Evolutionary conservation across 2,888 invertebrate species (phyloP), one percentile per base, ranked within the genome.

Genomic region (Allygus modestus): DNA sequence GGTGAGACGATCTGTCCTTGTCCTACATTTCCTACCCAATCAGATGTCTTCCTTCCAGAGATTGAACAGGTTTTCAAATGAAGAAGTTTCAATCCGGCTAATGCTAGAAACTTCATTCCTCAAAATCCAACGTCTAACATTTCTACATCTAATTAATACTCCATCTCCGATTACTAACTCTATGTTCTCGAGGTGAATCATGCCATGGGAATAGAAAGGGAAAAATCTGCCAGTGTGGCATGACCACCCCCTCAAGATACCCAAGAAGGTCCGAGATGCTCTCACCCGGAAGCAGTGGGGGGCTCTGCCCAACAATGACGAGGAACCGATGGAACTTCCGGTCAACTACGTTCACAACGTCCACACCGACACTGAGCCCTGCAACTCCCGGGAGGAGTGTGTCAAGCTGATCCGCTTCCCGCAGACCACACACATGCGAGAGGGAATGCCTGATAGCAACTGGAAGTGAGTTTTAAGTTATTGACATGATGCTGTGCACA

Each of bases 301-400:
- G 37, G 73, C 73, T 20, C 73, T 73, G 20, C 73, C 73, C 73
- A 73, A 73, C 41, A 37, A 41, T 37, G 73, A 73, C 73, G 73
- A 73, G 73, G 12, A 41, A 1, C 73, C 73, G 7, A 37, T 73
- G 73, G 73, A 73, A n/a, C 23, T 73, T 0, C 73, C 73, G 2
- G 41, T 73, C 28, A 20, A 23, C 5, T 43, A 41, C 17, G 73
- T 73, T 9, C 37, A 41, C 20, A 4, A 37, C 43, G 73, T 41
- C n/a, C 41, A 73, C 20, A 73, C 73, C 41, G 9, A 1, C n/a
- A 73, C 73, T 7, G 73, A 73, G 4, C 41, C 37, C 5, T 41
- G 37, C 73, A 41, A 1, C 5, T 41, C 37, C 20, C 37, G 28
- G 41, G 43, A 73, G 73, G 37, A 41, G 31, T 73, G 73, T 28